Base-by-base conservation (phyloP, 2,797 vertebrate genomes). In the Tenualosa ilisha region DNA sequence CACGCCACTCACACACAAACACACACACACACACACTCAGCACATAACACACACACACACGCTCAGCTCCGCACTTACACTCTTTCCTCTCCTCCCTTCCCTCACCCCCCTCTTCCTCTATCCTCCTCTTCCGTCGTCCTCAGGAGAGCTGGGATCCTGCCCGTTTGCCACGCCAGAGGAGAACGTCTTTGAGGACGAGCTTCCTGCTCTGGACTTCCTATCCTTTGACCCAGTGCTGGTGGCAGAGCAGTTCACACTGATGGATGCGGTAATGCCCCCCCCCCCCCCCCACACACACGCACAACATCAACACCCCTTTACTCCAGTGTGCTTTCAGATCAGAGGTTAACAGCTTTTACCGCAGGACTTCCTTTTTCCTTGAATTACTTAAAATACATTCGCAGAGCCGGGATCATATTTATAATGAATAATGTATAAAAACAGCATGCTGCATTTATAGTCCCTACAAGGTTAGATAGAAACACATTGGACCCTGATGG, bases 201-300 rank as follows among this genome's bases (percentile, higher is more conserved):
- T 96, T 89, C 93, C 95, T 85, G 91, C 0, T 95, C 95, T 0
- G 94, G 95, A 95, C 89, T 94, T 97, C 90, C 88, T 97, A 82
- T 92, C 88, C 9, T 97, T 97, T 85, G 92, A 95, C 20, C 96
- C 95, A 0, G 94, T 95, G 50, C 95, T 97, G 92, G 96, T 96
- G 85, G 97, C 97, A 0, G 97, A 97, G 43, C 96, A 97, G 92
- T 97, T 97, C 87, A 97, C 96, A 0, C 92, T 97, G 75, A 97
- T 97, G 97, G 97, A 97, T 0, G 96, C 96, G 65, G 97, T 97
- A 91, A 81, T 11, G 63, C 63, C 31, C 15, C 26, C 63, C 12
- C 6, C 26, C 56, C 50, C 22, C 49, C 61, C 31, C 63, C 43
- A 13, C 50, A 46, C 13, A 40, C 59, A 37, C 13, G 0, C 61